Evolutionary conservation across 2,888 invertebrate species (phyloP).

Genomic region (Apocheima hispidaria): DNA sequence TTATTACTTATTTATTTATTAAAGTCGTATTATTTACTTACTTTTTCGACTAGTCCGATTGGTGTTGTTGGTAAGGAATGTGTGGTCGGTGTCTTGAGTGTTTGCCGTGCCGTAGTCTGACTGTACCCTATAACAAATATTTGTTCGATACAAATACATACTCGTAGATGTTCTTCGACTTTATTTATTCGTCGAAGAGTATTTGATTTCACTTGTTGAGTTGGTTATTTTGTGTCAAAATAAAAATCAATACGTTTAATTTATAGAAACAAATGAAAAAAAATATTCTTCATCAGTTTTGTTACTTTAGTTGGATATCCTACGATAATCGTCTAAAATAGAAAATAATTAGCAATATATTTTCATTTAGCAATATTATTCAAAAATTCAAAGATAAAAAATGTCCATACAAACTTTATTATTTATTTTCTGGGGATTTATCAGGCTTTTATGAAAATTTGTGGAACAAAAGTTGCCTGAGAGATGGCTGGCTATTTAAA

Average conservation of each 20-base stretch:
- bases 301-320: too few relatives aligned
- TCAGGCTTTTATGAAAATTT: too few relatives aligned
- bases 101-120: conserved; percentile 75
- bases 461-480: too few relatives aligned
- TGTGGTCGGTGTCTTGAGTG: conserved; percentile 77
- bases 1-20: neutral
- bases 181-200: conserved; percentile 15
- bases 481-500: too few relatives aligned
- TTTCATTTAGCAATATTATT: too few relatives aligned
- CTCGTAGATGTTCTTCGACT: conserved; percentile 14
- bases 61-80: conserved; percentile 75
- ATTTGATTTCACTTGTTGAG: conserved; percentile 10
- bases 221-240: conserved; percentile 9
- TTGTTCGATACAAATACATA: conserved; percentile 17
- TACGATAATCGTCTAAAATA: too few relatives aligned
- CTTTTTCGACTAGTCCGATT: conserved; percentile 74
- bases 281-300: too few relatives aligned
- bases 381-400: too few relatives aligned
- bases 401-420: too few relatives aligned
- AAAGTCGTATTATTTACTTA: conserved; percentile 48
- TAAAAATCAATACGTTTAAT: neutral
- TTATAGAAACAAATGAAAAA: neutral
- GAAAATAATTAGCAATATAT: too few relatives aligned
- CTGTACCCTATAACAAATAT: conserved; percentile 60
- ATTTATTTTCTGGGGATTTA: too few relatives aligned